Conservation (phyloP, 2,113 vertebrate species). For the Megaptera novaeangliae region DNA sequence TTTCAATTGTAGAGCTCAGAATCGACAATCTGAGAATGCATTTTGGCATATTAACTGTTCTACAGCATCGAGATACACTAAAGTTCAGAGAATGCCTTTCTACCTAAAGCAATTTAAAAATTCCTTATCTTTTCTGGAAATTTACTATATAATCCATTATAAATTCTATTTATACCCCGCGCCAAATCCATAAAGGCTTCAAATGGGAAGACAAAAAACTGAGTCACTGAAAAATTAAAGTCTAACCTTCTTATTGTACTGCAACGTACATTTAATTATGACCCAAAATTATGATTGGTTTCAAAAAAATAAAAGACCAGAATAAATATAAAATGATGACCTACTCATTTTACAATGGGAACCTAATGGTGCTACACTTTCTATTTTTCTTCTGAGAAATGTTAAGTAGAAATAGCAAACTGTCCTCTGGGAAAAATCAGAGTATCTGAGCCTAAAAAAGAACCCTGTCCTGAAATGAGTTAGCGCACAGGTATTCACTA, state of each 20-base stretch:
- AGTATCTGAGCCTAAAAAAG: constrained; percentile 76
- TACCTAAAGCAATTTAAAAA: background rate
- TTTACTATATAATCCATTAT: background rate
- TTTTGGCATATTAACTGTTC: background rate
- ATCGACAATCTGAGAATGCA: background rate
- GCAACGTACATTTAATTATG: constrained; percentile 77
- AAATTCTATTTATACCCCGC: background rate
- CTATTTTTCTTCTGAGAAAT: constrained; percentile 80
- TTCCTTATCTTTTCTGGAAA: constrained; percentile 6
- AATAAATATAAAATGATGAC: constrained; percentile 81
- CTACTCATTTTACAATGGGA: constrained; percentile 78
- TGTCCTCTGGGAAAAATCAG: constrained; percentile 77
- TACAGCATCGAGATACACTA: background rate
- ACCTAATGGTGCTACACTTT: constrained; percentile 78
- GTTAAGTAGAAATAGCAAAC: constrained; percentile 79
- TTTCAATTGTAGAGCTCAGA: constrained; percentile 22
- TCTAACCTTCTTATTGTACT: constrained; percentile 75
- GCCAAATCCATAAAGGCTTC: background rate
- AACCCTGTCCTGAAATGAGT: constrained; percentile 74
- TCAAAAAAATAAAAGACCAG: constrained; percentile 75
- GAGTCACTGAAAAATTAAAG: constrained; percentile 67
- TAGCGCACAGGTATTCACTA: constrained; percentile 66
- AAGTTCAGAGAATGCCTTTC: background rate
- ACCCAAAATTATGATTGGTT: constrained; percentile 76
- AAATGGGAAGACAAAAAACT: background rate